Evolutionary conservation across 2,888 invertebrate genomes (phyloP), one percentile per base, ranked within the genome.

Genomic region (Acutogordius australiensis): DNA sequence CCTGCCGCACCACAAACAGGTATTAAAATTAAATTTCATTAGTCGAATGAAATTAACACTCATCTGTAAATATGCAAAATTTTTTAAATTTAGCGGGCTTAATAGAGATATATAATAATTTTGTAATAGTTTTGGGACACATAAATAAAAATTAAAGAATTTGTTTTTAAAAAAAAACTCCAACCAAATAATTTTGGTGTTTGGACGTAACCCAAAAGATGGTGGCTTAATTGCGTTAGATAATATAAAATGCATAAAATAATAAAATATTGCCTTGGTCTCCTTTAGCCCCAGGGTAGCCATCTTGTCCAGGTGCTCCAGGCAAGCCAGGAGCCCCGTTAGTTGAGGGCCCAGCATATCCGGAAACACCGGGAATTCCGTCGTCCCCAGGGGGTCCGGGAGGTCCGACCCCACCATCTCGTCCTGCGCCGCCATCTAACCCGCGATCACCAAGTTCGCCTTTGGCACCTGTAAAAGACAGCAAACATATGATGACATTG

Each of bases 331-430:
- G 71, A 61, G 76, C 76, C 1, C 81, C 81, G 68, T 77, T 78
- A 18, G 75, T 71, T 29, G 75, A 73, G 65, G 78, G 76, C 2
- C 28, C 30, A 18, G 30, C 13, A 29, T 28, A 29, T 8, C 58
- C 58, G 8, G 8, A 8, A 69, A 80, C 80, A 45, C 83, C 82
- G 28, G 78, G 69, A 64, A 73, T 69, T 62, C 81, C 82, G 30
- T 77, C 30, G 29, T 61, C 28, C 13, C 61, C 61, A 2, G 27
- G 8, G 2, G 18, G n/a, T 30, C 61, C 61, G 27, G n/a, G 8
- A 23, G 51, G 8, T 18, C 58, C 58, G 29, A 18, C 4, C 13
- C 4, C 4, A 4, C 58, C 58, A 8, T 4, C 4, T 29, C 4
- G 2, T 18, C 60, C 60, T 56, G 60, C 28, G 21, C n/a, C 21